Percentiles rank a stretch among this genome's conserved stretches.
Conservation (phyloP, 2,888 invertebrate genomes). For the Sphecodes monilicornis region DNA sequence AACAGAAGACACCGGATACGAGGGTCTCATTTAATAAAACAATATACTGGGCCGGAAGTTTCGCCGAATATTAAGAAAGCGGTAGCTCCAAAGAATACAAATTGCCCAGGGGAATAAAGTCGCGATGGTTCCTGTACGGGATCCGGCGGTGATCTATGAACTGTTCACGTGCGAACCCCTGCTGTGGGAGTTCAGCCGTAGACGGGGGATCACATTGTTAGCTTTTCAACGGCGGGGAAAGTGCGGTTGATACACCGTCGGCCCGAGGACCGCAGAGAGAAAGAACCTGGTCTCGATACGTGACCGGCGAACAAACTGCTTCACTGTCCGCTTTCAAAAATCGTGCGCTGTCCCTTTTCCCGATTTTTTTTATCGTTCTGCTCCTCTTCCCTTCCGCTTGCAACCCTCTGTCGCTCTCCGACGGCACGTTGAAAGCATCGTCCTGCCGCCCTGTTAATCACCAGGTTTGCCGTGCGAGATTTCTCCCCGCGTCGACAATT, state of each 20-base stretch:
- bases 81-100: constrained; percentile 15
- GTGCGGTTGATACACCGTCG: constrained; percentile 71
- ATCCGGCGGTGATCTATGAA: constrained; percentile 49
- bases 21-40: constrained; percentile 35
- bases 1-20: background rate
- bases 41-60: constrained; percentile 19
- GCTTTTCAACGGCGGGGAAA: constrained; percentile 64
- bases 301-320: constrained; percentile 53
- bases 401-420: background rate
- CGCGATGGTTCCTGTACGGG: constrained; percentile 5
- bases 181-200: constrained; percentile 38
- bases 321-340: constrained; percentile 43
- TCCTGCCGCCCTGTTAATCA: constrained; percentile 49
- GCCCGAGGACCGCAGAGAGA: constrained; percentile 29
- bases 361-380: constrained; percentile 13
- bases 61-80: constrained; percentile 37
- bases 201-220: constrained; percentile 75
- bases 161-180: constrained; percentile 43
- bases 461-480: constrained; percentile 4
- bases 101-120: constrained; percentile 5
- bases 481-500: constrained; percentile 21
- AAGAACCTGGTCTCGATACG: constrained; percentile 39
- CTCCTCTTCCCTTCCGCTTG: constrained; percentile 2
- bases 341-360: constrained; percentile 26
- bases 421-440: constrained; percentile 23